Base-by-base conservation (phyloP, 2,888 invertebrate genomes). In the Caradrina kadenii region DNA sequence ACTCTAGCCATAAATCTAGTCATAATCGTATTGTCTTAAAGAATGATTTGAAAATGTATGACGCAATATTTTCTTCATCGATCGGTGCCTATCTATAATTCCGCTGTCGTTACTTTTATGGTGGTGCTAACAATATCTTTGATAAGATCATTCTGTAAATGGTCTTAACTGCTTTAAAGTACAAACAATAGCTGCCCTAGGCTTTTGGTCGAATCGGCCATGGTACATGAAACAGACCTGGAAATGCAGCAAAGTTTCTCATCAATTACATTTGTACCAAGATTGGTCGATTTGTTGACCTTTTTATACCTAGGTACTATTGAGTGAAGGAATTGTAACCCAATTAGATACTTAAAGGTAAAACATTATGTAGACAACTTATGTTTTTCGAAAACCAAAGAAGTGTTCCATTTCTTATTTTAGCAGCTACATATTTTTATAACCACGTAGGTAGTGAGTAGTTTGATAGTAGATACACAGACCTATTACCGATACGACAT, bases 111-210 rank as follows among this genome's bases (percentile, higher is more conserved):
- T 26, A 35, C 22, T 60, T 79, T 49, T 63, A 74, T 61, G 50
- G 58, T 62, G 5, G 55, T 58, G 55, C 31, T 17, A 45, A 11
- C 35, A 62, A 48, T 74, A 49, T 42, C 10, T 59, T 62, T 55
- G 26, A 52, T 69, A 52, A 60, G 22, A 22, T 58, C 21, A 74
- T 56, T 17, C 70, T 61, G 17, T 61, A 65, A 17, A 69, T 63
- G 55, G 65, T 7, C 45, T 77, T 76, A 63, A 69, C 42, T 63
- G 19, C 52, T 49, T 58, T 55, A 19, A n/a, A 39, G 52, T 26
- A 26, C 26, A 26, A 35, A 80, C 70, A 76, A 76, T 69, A 52
- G 55, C 0, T 26, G 19, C 31, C 15, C 42, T 60, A 26, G 61
- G 49, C 48, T 19, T n/a, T 69, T 19, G n/a, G 13, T 42, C 26